phyloP scores from a whole-genome alignment of 2,888 invertebrate genomes.

The Calliopum simillimum region DNA sequence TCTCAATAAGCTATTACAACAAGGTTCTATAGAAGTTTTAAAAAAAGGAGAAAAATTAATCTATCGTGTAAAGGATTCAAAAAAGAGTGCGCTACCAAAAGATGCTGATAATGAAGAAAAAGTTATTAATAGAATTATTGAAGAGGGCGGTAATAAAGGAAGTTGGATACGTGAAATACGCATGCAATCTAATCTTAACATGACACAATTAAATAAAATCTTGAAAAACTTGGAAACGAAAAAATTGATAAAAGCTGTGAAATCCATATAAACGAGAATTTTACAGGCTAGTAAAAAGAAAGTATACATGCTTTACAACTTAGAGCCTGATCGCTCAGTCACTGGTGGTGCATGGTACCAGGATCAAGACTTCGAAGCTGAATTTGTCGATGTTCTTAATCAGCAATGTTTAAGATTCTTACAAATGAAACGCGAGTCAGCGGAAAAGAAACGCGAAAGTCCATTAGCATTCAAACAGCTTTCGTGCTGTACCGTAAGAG shows the following conservation, averaged over 20 bases:
- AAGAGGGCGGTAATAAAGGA: constrained; percentile 94
- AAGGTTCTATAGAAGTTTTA: constrained; percentile 76
- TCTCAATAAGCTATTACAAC: constrained; percentile 84
- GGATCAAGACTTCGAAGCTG: constrained; percentile 97
- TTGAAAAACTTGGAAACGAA: constrained; percentile 94
- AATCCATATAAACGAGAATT: constrained; percentile 90
- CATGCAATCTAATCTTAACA: constrained; percentile 88
- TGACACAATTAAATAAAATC: constrained; percentile 91
- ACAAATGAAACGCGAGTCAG: constrained; percentile 78
- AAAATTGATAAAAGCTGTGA: constrained; percentile 96
- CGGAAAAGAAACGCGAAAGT: constrained; percentile 76
- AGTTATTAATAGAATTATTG: constrained; percentile 92
- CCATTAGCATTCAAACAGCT: constrained; percentile 83
- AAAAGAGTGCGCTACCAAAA: constrained; percentile 76
- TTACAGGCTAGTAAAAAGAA: constrained; percentile 91
- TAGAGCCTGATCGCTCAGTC: constrained; percentile 94
- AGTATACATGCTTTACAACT: constrained; percentile 95
- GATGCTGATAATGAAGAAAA: constrained; percentile 94
- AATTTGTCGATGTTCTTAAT: constrained; percentile 96
- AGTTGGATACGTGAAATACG: constrained; percentile 98
- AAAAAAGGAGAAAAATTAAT: constrained; percentile 73
- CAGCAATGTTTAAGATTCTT: constrained; percentile 91
- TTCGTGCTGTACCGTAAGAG: constrained; percentile 85
- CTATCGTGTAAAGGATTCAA: constrained; percentile 80
- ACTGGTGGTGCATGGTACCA: constrained; percentile 99